These are phyloP conservation scores for Deroplatys truncata DNA, from an alignment of 2,888 invertebrate genomes.

Conservation along the genomic window DNA sequence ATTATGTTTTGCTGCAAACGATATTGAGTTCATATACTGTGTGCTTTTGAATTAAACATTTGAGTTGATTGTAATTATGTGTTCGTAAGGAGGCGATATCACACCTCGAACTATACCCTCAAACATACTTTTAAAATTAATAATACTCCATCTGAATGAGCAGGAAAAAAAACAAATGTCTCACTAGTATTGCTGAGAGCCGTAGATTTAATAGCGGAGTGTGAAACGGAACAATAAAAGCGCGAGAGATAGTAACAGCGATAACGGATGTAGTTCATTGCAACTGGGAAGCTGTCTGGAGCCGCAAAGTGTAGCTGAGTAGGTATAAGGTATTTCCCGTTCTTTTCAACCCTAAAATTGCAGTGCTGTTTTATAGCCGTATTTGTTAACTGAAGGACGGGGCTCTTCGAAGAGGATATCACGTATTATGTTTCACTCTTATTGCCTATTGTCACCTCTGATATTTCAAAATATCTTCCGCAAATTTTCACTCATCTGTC, in stretches of 20 bases:
- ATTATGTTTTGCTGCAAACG: too few species aligned
- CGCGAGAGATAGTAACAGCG: neutral
- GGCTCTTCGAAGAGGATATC: too few species aligned
- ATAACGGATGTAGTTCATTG: neutral
- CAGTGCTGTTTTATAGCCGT: neutral
- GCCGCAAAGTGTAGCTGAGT: neutral
- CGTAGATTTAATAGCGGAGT: neutral
- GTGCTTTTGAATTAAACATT: too few species aligned
- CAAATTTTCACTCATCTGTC: too few species aligned
- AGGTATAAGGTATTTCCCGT: neutral
- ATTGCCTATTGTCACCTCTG: neutral
- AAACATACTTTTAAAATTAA: too few species aligned
- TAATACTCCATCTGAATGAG: too few species aligned
- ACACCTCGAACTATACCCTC: too few species aligned
- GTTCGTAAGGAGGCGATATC: too few species aligned
- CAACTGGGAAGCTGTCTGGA: neutral
- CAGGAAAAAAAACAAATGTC: neutral
- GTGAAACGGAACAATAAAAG: neutral
- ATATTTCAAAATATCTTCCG: neutral
- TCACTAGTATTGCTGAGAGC: neutral
- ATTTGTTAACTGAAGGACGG: neutral
- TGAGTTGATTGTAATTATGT: too few species aligned
- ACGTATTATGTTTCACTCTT: neutral
- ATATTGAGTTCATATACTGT: too few species aligned
- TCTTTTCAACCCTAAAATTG: neutral